Conservation (phyloP, 37 sponge, comb jelly and placozoan genomes). For the Mnemiopsis leidyi region DNA sequence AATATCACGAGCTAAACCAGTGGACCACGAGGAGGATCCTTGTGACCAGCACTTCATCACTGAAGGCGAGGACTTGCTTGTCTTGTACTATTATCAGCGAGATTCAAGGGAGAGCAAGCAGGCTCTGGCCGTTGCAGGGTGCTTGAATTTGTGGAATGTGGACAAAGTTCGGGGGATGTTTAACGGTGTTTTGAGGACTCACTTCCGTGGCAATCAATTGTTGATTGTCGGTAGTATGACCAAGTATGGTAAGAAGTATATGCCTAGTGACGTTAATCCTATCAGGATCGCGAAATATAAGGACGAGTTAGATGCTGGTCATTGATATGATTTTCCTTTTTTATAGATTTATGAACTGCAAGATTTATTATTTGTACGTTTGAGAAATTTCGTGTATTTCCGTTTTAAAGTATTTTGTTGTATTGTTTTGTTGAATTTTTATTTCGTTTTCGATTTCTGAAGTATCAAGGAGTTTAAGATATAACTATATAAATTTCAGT, state of each 20-base stretch:
- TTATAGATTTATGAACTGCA: neutral
- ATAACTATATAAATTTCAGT: too few relatives aligned
- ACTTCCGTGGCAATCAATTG: neutral
- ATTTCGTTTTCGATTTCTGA: too few relatives aligned
- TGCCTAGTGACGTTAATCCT: neutral
- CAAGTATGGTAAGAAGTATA: neutral
- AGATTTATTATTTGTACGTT: neutral
- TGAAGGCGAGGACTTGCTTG: conserved; percentile 6
- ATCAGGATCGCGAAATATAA: conserved; percentile 54
- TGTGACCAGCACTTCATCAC: neutral
- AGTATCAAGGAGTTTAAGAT: too few relatives aligned
- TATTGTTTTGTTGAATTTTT: too few relatives aligned
- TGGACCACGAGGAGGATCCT: neutral
- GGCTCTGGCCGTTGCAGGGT: conserved; percentile 8
- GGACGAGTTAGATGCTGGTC: neutral
- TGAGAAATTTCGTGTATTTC: neutral
- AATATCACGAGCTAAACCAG: neutral
- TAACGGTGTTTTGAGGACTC: conserved; percentile 45
- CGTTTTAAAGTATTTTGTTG: neutral
- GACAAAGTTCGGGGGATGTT: neutral
- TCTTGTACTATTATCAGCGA: conserved; percentile 30
- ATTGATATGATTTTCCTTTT: neutral
- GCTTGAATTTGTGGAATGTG: conserved; percentile 45
- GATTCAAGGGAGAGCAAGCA: neutral
- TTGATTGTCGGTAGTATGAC: conserved; percentile 45